phyloP scores from a whole-genome alignment of 2,888 invertebrate genomes.

The Euzophera pinguis region DNA sequence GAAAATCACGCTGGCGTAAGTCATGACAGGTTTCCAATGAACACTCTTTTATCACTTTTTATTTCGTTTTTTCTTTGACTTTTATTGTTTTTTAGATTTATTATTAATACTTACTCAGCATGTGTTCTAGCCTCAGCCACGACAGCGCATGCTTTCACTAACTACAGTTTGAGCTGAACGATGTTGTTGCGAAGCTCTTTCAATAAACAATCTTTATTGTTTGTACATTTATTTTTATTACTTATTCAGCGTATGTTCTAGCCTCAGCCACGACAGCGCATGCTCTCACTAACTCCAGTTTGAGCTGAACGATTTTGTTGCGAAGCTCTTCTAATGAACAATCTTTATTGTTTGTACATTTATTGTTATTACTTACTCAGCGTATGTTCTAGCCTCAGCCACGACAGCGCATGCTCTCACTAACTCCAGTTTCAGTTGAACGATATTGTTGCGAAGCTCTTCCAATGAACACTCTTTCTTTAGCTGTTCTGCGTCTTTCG shows the following conservation, averaged over 20 bases:
- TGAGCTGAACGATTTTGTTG: conserved; percentile 55
- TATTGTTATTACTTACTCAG: conserved; percentile 63
- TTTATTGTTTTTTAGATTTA: too few relatives aligned
- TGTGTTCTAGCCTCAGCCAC: conserved; percentile 68
- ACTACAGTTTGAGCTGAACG: conserved; percentile 59
- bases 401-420: conserved; percentile 67
- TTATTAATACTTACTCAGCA: conserved; percentile 69
- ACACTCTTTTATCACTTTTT: too few relatives aligned
- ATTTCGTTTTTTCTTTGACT: too few relatives aligned
- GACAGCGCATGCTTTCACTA: conserved; percentile 66
- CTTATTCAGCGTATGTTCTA: conserved; percentile 66
- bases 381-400: conserved; percentile 66
- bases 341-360: too few relatives aligned
- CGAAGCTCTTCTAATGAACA: too few relatives aligned
- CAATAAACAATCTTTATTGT: too few relatives aligned
- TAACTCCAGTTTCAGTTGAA: conserved; percentile 62
- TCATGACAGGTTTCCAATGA: too few relatives aligned
- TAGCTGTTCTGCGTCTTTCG: conserved; percentile 45
- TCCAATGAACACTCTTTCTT: conserved; percentile 60
- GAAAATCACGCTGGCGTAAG: too few relatives aligned
- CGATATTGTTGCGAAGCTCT: conserved; percentile 55
- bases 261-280: conserved; percentile 71
- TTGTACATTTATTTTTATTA: too few relatives aligned
- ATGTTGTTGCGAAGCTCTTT: too few relatives aligned
- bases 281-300: conserved; percentile 63